phyloP scores from a whole-genome alignment of 1,140 invertebrate genomes.

The Oryctes rhinoceros region DNA sequence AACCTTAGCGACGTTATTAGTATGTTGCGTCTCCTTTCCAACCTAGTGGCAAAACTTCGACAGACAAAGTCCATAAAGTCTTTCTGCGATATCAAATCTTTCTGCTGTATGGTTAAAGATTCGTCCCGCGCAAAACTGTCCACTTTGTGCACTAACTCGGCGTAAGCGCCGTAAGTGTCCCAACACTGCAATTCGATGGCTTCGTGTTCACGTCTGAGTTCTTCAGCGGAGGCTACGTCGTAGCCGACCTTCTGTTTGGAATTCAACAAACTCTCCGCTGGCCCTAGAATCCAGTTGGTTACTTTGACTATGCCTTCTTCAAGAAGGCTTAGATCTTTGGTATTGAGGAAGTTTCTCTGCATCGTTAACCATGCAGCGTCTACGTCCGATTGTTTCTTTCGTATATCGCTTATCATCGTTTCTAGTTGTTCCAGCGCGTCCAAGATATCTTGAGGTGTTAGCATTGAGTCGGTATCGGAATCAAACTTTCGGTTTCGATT shows the following conservation, averaged over 20 bases:
- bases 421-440: slow-evolving; percentile 69
- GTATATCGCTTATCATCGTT: slow-evolving; percentile 66
- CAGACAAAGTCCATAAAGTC: slow-evolving; percentile 85
- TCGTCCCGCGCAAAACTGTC: slow-evolving; percentile 66
- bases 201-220: slow-evolving; percentile 76
- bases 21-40: slow-evolving; percentile 78
- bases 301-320: slow-evolving; percentile 73
- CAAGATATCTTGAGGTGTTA: slow-evolving; percentile 67
- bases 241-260: slow-evolving; percentile 76
- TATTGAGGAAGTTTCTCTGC: slow-evolving; percentile 67
- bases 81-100: slow-evolving; percentile 71
- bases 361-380: slow-evolving; percentile 70
- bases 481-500: slow-evolving; percentile 58
- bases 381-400: slow-evolving; percentile 69
- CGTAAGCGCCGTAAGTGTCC: slow-evolving; percentile 78
- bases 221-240: slow-evolving; percentile 75
- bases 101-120: slow-evolving; percentile 60
- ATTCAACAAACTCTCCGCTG: slow-evolving; percentile 76
- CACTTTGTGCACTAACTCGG: slow-evolving; percentile 76
- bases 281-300: slow-evolving; percentile 80
- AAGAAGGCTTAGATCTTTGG: slow-evolving; percentile 68
- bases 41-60: slow-evolving; percentile 77
- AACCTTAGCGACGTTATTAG: slow-evolving; percentile 80
- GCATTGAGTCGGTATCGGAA: slow-evolving; percentile 59
- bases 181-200: slow-evolving; percentile 79